Conservation (phyloP, 2,888 invertebrate genomes). For the Itoplectis maculator region DNA sequence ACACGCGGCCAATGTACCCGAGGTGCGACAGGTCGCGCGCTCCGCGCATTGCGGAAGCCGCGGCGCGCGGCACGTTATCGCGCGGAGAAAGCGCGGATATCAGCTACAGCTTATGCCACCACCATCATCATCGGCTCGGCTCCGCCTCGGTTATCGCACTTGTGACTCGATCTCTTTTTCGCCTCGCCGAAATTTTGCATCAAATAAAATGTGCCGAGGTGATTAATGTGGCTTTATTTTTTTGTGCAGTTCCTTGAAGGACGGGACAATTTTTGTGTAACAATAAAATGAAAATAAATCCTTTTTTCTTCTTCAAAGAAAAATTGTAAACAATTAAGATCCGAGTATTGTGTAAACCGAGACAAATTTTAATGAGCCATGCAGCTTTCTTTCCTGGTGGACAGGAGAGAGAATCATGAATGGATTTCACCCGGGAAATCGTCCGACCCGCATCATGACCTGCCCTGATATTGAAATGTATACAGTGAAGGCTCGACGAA, state of each 20-base stretch:
- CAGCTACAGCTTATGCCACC: constrained; percentile 41
- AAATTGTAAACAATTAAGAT: too few species aligned
- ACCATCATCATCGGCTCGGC: constrained; percentile 22
- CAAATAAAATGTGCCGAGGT: not conserved
- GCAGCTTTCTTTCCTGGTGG: not conserved
- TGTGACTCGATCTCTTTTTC: not conserved
- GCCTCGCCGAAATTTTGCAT: not conserved
- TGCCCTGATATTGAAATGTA: too few species aligned
- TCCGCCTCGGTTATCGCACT: constrained; percentile 34
- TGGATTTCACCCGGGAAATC: not conserved
- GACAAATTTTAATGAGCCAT: too few species aligned
- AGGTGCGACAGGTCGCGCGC: not conserved
- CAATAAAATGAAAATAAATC: too few species aligned
- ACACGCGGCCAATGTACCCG: not conserved
- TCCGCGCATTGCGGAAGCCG: constrained; percentile 37
- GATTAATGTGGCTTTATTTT: too few species aligned
- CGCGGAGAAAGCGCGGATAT: constrained; percentile 54
- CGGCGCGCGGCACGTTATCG: not conserved
- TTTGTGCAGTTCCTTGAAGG: too few species aligned
- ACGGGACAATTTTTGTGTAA: too few species aligned
- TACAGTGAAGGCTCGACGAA: too few species aligned
- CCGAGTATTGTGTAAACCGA: too few species aligned
- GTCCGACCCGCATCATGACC: not conserved
- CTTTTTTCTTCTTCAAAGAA: too few species aligned
- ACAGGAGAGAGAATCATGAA: not conserved